Evolutionary conservation across 2,113 vertebrate species (phyloP).

Genomic region (Seriola dumerili): DNA sequence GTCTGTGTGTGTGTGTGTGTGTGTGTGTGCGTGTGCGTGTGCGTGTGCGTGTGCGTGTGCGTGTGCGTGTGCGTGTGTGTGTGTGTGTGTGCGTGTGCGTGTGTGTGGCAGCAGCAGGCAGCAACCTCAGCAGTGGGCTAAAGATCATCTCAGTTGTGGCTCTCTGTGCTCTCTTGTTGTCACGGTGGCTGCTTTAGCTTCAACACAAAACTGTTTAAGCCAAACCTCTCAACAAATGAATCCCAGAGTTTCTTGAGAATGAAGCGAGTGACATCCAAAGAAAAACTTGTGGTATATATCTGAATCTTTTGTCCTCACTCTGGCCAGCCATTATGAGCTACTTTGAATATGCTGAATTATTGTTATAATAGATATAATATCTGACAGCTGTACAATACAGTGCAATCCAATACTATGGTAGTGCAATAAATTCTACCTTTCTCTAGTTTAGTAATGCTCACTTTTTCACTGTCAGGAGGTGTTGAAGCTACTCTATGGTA

Average conservation of each 20-base stretch:
- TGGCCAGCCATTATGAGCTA: background rate
- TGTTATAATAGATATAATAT: background rate
- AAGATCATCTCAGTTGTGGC: constrained; percentile 13
- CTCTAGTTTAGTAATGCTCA: background rate
- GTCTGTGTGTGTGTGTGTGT: constrained; percentile 5
- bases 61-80: constrained; percentile 2
- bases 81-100: no score
- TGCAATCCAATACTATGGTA: background rate
- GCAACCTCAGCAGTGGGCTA: constrained; percentile 22
- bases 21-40: no score
- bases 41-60: background rate
- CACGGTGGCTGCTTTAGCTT: constrained; percentile 42
- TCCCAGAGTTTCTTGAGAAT: background rate
- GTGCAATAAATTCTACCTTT: background rate
- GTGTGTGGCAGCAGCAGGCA: background rate
- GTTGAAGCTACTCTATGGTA: background rate
- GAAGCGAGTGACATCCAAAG: background rate
- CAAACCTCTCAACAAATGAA: constrained; percentile 26
- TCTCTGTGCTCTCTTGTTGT: constrained; percentile 2
- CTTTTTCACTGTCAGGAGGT: background rate
- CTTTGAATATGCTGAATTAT: background rate
- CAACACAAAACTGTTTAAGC: constrained; percentile 4
- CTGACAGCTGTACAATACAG: background rate
- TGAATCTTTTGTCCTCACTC: background rate
- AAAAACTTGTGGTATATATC: background rate